A percentile compares a stretch with the other conserved stretches of the same genome.
phyloP scores from a whole-genome alignment of 2,797 vertebrate species.

The Coreius guichenoti region DNA sequence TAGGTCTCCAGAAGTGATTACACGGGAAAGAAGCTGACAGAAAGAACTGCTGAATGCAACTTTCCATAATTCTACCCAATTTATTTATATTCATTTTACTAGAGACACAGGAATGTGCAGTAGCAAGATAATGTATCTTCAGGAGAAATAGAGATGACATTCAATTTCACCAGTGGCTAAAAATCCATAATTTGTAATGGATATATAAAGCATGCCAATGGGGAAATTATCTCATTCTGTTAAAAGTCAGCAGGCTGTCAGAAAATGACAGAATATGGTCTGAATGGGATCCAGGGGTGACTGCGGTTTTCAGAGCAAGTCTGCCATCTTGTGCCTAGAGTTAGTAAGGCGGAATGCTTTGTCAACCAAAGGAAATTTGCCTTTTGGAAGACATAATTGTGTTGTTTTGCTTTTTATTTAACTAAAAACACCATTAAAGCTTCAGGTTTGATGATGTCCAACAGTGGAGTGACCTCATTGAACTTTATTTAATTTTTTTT shows the following conservation, averaged over 20 bases:
- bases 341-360: slow-evolving; percentile 3
- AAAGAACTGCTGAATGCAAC: slow-evolving; percentile 65
- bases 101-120: slow-evolving; percentile 32
- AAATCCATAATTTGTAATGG: slow-evolving; percentile 53
- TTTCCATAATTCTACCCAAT: slow-evolving; percentile 38
- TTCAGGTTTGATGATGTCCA: neutral
- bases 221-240: slow-evolving; percentile 53
- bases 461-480: neutral
- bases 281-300: slow-evolving; percentile 6
- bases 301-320: slow-evolving; percentile 73
- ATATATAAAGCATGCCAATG: slow-evolving; percentile 49
- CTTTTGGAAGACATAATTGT: neutral
- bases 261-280: slow-evolving; percentile 50
- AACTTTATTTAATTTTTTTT: no score
- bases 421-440: neutral
- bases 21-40: neutral
- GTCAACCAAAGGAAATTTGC: neutral
- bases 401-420: neutral
- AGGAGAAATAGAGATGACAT: slow-evolving; percentile 44
- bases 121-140: slow-evolving; percentile 49
- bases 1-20: slow-evolving; percentile 20
- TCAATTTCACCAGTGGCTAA: slow-evolving; percentile 51
- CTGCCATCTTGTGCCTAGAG: slow-evolving; percentile 79
- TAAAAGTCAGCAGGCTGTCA: slow-evolving; percentile 50
- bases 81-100: slow-evolving; percentile 40